These are phyloP conservation scores for Ptilonorhynchus violaceus DNA, from an alignment of 2,113 vertebrate species.

Conservation along the genomic window DNA sequence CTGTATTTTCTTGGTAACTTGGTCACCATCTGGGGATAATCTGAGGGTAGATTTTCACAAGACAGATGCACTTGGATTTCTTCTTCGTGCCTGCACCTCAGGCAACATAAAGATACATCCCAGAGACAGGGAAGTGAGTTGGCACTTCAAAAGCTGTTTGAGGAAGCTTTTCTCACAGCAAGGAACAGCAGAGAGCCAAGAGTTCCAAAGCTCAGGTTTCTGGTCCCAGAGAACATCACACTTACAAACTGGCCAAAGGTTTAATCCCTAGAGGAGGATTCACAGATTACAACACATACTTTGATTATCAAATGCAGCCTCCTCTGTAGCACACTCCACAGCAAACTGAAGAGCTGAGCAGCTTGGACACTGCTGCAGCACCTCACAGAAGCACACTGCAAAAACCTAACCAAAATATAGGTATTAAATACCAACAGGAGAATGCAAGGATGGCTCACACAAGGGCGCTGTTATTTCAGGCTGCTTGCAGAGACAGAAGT, in stretches of 20 bases:
- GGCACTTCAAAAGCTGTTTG: background rate
- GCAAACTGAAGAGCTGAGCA: background rate
- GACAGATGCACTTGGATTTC: background rate
- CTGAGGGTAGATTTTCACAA: background rate
- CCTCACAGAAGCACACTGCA: background rate
- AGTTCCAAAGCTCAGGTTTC: background rate
- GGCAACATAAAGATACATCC: background rate
- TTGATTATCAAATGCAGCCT: background rate
- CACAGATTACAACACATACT: background rate
- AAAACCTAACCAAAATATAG: background rate
- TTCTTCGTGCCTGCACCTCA: background rate
- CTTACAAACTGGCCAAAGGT: background rate
- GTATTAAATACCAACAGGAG: background rate
- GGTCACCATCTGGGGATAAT: background rate
- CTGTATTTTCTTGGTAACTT: background rate
- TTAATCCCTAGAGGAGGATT: background rate
- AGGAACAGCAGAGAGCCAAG: background rate
- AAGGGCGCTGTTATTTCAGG: background rate
- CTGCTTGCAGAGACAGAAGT: background rate
- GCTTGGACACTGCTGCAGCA: background rate
- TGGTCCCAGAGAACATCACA: background rate
- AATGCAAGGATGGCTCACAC: background rate
- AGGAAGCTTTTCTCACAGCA: background rate
- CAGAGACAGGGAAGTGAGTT: background rate
- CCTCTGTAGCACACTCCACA: background rate